These are phyloP conservation scores for Zoanthus solanderi DNA, from an alignment of 92 coral and sea anemone species.

Conservation along the genomic window DNA sequence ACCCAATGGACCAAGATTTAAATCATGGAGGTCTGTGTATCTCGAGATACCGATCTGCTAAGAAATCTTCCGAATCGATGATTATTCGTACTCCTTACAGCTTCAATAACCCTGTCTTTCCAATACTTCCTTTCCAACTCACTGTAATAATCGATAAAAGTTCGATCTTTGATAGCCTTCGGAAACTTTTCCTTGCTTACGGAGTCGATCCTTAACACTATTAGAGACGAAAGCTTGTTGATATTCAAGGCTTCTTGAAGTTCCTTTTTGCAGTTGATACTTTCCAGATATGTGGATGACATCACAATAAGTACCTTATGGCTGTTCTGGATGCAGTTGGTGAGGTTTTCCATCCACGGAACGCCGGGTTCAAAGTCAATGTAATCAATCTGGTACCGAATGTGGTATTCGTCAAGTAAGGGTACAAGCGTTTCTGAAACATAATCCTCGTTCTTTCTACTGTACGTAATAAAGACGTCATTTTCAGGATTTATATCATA, in stretches of 20 bases:
- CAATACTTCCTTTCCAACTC: slow-evolving; percentile 1
- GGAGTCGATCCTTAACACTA: slow-evolving; percentile 7
- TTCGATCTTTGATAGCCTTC: slow-evolving; percentile 8
- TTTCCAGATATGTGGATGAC: neutral
- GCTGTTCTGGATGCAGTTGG: neutral
- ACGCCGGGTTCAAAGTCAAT: slow-evolving; percentile 31
- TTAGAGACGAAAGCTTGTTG: slow-evolving; percentile 8
- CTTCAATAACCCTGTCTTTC: slow-evolving; percentile 18
- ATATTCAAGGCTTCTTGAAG: slow-evolving; percentile 11
- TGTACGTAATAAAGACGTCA: slow-evolving; percentile 15
- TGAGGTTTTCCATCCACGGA: slow-evolving; percentile 23
- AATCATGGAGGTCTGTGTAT: neutral
- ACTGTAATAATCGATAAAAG: slow-evolving; percentile 14
- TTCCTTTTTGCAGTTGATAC: slow-evolving; percentile 24
- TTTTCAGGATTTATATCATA: neutral
- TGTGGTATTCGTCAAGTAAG: neutral
- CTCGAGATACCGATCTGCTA: slow-evolving; percentile 11
- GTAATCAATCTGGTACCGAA: slow-evolving; percentile 12
- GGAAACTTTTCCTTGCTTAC: slow-evolving; percentile 6
- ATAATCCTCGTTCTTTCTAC: slow-evolving; percentile 4
- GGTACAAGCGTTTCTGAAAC: slow-evolving; percentile 1
- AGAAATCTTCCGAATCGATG: neutral
- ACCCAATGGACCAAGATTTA: neutral
- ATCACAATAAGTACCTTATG: neutral
- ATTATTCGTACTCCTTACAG: neutral